Evolutionary conservation across 1,140 invertebrate genomes (phyloP), one percentile per base, ranked within the genome.

Genomic region (Anastatus disparis): DNA sequence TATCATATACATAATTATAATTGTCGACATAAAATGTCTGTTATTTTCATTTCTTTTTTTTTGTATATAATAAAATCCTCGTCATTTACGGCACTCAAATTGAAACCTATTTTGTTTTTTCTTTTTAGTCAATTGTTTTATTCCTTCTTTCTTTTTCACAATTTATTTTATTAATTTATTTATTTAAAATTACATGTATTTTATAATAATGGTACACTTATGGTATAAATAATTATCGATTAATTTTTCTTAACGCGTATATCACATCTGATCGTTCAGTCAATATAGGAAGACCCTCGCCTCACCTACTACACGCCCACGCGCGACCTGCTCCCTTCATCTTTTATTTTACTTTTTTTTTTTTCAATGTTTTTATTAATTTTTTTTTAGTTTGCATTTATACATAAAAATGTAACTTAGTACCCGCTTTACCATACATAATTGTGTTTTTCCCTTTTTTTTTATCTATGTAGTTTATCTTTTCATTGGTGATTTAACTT

Each of bases 221-320:
- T 31, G 35, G 69, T 71, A 66, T 56, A 61, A 64, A 71, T 69
- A 73, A 73, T 58, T 56, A 73, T 73, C 44, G 29, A 70, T 50
- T 65, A 58, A 42, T 71, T 70, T n/a, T n/a, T 82, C 79, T 82
- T 85, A 85, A 85, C 80, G 81, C 81, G 76, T 85, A 85, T 85
- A 85, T 85, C 84, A 85, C 84, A 85, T 85, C 84, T 85, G 84
- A 85, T 84, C 83, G 79, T 85, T 85, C 84, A 85, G 84, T 85
- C 83, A 85, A 79, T 84, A 82, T 85, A 85, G 84, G 84, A 85
- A 85, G 84, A 84, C 84, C 83, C 82, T 85, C 82, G 81, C 83
- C 78, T 82, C 80, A 76, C 78, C 79, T 78, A 72, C n/a, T n/a
- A n/a, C n/a, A n/a, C 73, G 63, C 71, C 59, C 74, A 73, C 67